Evolutionary conservation across 2,888 invertebrate genomes (phyloP).

Genomic region (Diarsia dahlii): DNA sequence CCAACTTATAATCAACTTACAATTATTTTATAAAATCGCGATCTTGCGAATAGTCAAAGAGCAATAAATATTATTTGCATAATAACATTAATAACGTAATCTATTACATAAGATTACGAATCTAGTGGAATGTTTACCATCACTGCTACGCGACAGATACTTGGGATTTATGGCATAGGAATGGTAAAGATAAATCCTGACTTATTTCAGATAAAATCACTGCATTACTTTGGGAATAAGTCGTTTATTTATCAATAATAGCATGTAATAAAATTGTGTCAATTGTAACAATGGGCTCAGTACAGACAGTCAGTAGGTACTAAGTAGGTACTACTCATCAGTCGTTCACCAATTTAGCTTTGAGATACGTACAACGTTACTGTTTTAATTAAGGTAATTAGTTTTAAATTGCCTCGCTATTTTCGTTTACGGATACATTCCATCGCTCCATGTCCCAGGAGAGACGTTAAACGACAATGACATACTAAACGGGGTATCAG

Average conservation of each 20-base stretch:
- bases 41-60: conserved; percentile 17
- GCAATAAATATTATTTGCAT: conserved; percentile 12
- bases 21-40: conserved; percentile 9
- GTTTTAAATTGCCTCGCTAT: conserved; percentile 48
- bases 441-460: conserved; percentile 17
- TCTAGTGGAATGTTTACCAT: background rate
- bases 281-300: conserved; percentile 17
- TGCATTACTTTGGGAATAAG: conserved; percentile 1
- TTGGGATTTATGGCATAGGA: background rate
- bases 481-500: conserved; percentile 1
- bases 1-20: background rate
- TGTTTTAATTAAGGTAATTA: conserved; percentile 54
- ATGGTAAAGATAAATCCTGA: background rate
- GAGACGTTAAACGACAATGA: conserved; percentile 2
- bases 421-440: conserved; percentile 43
- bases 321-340: conserved; percentile 9
- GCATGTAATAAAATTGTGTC: conserved; percentile 18
- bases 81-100: background rate
- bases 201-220: background rate
- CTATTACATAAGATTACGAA: background rate
- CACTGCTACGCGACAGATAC: background rate
- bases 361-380: conserved; percentile 38
- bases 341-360: conserved; percentile 31
- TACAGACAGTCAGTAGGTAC: background rate
- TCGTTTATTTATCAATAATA: conserved; percentile 11